These are phyloP conservation scores for Irena cyanogastra DNA, from an alignment of 2,113 vertebrate species.

Conservation along the genomic window DNA sequence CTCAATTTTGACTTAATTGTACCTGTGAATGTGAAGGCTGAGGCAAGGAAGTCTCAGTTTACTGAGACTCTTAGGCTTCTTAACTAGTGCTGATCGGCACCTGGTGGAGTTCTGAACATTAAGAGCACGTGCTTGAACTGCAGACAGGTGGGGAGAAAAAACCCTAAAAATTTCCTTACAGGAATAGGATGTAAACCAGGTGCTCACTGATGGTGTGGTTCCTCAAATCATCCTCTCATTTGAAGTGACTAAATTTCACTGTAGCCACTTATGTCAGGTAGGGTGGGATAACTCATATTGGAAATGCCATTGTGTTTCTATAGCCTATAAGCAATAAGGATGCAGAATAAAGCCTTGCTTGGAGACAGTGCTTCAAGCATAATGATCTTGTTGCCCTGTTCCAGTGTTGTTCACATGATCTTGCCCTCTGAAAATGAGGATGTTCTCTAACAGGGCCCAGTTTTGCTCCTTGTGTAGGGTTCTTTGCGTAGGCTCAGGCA, in stretches of 20 bases:
- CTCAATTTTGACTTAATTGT: background rate
- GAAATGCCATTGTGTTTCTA: background rate
- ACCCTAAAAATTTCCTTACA: no score
- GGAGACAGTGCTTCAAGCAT: background rate
- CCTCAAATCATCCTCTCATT: background rate
- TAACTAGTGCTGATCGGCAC: background rate
- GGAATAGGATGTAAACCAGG: background rate
- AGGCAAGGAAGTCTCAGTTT: background rate
- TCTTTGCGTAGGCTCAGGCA: background rate
- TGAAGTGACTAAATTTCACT: background rate
- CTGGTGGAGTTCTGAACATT: background rate
- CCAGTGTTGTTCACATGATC: background rate
- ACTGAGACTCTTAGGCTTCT: background rate
- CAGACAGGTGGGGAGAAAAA: background rate
- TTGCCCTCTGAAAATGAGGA: background rate
- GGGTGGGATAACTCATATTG: background rate
- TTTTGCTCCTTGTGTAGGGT: background rate
- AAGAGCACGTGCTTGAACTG: background rate
- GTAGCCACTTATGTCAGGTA: accelerated
- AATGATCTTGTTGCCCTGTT: background rate
- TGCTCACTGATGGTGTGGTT: background rate
- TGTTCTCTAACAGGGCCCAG: background rate
- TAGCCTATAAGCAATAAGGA: background rate
- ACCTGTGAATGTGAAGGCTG: background rate
- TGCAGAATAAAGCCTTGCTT: background rate